Evolutionary conservation across 1,140 invertebrate genomes (phyloP).

Genomic region (Saccostrea echinata): DNA sequence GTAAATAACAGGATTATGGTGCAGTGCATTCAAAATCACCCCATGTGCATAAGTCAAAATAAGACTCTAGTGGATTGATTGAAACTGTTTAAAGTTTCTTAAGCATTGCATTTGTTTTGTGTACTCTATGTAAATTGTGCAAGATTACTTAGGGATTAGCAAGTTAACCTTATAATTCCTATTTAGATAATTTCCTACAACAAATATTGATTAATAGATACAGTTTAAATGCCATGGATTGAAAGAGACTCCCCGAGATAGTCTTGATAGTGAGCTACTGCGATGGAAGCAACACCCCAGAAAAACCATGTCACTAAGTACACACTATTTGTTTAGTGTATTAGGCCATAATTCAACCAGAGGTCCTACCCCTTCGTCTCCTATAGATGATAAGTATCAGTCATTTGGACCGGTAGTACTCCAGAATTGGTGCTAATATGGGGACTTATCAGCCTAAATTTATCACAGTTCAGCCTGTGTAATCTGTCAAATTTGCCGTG

Average conservation of each 20-base stretch:
- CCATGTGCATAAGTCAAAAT: background rate
- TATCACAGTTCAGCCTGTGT: background rate
- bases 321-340: constrained; percentile 7
- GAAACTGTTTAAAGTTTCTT: background rate
- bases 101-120: constrained; percentile 8
- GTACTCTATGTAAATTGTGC: constrained; percentile 13
- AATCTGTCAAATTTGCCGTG: constrained; percentile 12
- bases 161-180: constrained; percentile 21
- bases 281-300: background rate
- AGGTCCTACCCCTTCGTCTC: background rate
- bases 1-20: constrained; percentile 1
- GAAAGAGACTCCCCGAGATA: background rate
- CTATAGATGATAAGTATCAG: background rate
- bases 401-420: constrained; percentile 3
- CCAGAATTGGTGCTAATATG: constrained; percentile 21
- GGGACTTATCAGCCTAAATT: background rate
- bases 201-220: constrained; percentile 34
- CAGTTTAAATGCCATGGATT: constrained; percentile 28
- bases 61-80: background rate
- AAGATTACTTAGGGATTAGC: constrained; percentile 19
- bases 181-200: constrained; percentile 18
- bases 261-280: background rate
- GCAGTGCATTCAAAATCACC: constrained; percentile 16
- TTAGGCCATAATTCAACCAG: background rate
- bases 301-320: constrained; percentile 9